These are phyloP conservation scores for Drosophila colorata DNA, from an alignment of 2,888 invertebrate species.

Conservation along the genomic window DNA sequence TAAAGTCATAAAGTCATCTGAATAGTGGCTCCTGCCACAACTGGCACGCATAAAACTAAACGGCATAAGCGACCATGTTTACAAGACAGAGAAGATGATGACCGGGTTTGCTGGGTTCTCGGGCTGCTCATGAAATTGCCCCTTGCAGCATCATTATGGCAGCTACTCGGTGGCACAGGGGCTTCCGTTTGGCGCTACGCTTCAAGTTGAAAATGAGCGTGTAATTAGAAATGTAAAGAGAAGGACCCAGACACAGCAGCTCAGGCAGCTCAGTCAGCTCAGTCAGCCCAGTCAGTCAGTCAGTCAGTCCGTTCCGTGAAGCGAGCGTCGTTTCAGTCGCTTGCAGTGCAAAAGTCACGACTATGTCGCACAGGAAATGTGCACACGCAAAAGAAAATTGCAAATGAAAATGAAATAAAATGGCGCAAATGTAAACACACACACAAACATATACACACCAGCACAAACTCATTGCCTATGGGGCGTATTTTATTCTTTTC, in stretches of 20 bases:
- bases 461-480: conserved; percentile 53
- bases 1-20: conserved; percentile 49
- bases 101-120: conserved; percentile 2
- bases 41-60: conserved; percentile 45
- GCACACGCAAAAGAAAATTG: conserved; percentile 69
- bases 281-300: conserved; percentile 13
- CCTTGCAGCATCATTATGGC: conserved; percentile 36
- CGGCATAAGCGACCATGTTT: conserved; percentile 53
- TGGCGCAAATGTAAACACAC: conserved; percentile 64
- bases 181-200: conserved; percentile 51
- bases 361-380: conserved; percentile 66
- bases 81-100: conserved; percentile 40
- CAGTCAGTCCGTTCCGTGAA: conserved; percentile 21
- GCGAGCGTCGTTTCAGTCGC: conserved; percentile 8
- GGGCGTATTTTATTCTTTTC: conserved; percentile 62
- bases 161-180: conserved; percentile 30
- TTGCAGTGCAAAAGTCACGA: conserved; percentile 64
- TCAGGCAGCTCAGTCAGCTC: conserved; percentile 13
- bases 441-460: conserved; percentile 21
- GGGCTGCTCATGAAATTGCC: not conserved
- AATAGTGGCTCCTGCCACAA: not conserved
- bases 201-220: conserved; percentile 71
- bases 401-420: conserved; percentile 75
- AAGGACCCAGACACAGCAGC: conserved; percentile 17
- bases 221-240: conserved; percentile 74